Percentiles rank a stretch among this genome's conserved stretches.
Conservation (phyloP, 1,140 invertebrate genomes). For the Caenorhabditis tropicalis region DNA sequence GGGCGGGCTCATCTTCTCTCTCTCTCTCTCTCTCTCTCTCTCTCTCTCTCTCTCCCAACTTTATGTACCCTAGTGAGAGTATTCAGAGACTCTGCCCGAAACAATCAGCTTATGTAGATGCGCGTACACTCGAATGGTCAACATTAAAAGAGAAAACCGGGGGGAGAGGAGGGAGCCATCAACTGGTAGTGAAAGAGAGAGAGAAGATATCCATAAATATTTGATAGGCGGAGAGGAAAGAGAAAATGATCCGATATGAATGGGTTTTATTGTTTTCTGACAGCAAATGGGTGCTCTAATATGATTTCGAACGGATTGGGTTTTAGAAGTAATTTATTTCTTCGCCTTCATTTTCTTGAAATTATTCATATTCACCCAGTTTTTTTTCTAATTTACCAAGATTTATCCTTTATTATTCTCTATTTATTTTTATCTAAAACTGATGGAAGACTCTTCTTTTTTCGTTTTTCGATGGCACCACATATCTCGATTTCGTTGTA, state of each 20-base stretch:
- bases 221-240: conserved; percentile 2
- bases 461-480: neutral
- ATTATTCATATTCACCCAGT: neutral
- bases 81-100: neutral
- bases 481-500: conserved; percentile 19
- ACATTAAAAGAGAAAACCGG: neutral
- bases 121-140: conserved; percentile 33
- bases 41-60: neutral
- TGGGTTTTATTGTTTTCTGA: neutral
- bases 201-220: neutral
- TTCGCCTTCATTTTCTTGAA: too few relatives aligned
- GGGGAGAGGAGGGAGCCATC: neutral
- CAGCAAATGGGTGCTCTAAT: too few relatives aligned
- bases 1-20: too few relatives aligned
- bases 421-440: neutral
- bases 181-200: neutral
- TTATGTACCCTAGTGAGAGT: neutral
- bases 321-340: too few relatives aligned
- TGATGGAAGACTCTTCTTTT: neutral
- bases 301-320: too few relatives aligned
- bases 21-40: neutral
- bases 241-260: neutral
- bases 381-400: neutral
- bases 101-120: conserved; percentile 41
- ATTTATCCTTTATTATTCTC: neutral